phyloP scores from a whole-genome alignment of 2,888 invertebrate species.

The Cerceris rybyensis region DNA sequence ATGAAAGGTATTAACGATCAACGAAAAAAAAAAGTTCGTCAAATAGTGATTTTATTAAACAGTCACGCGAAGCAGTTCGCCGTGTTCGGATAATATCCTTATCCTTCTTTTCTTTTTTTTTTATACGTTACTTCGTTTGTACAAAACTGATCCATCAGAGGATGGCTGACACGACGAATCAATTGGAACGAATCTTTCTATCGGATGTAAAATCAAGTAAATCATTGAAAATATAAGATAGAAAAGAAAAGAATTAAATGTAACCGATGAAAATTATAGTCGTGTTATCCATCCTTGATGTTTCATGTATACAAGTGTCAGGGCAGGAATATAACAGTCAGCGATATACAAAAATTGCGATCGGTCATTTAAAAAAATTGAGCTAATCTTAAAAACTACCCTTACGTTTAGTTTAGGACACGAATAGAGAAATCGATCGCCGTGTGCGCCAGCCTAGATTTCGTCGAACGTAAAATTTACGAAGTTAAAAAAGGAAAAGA shows the following conservation, averaged over 20 bases:
- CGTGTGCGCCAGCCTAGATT: constrained; percentile 36
- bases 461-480: constrained; percentile 42
- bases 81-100: constrained; percentile 60
- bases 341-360: constrained; percentile 74
- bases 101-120: constrained; percentile 37
- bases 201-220: constrained; percentile 1
- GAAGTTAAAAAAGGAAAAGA: constrained; percentile 26
- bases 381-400: constrained; percentile 75
- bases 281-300: constrained; percentile 46
- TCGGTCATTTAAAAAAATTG: constrained; percentile 73
- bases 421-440: constrained; percentile 52
- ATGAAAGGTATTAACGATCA: constrained; percentile 34
- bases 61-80: constrained; percentile 69
- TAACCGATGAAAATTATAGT: constrained; percentile 3
- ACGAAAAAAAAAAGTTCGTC: constrained; percentile 48
- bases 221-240: constrained; percentile 6
- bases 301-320: constrained; percentile 63
- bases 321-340: constrained; percentile 70
- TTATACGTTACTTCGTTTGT: constrained; percentile 67
- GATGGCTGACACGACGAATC: constrained; percentile 49
- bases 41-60: constrained; percentile 69
- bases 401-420: constrained; percentile 62
- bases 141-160: constrained; percentile 72
- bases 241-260: neutral
- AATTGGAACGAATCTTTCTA: neutral